A percentile compares a stretch with the other conserved stretches of the same genome.
These are phyloP conservation scores for Corythornis cristatus DNA, from an alignment of 2,113 vertebrate species.

Conservation along the genomic window DNA sequence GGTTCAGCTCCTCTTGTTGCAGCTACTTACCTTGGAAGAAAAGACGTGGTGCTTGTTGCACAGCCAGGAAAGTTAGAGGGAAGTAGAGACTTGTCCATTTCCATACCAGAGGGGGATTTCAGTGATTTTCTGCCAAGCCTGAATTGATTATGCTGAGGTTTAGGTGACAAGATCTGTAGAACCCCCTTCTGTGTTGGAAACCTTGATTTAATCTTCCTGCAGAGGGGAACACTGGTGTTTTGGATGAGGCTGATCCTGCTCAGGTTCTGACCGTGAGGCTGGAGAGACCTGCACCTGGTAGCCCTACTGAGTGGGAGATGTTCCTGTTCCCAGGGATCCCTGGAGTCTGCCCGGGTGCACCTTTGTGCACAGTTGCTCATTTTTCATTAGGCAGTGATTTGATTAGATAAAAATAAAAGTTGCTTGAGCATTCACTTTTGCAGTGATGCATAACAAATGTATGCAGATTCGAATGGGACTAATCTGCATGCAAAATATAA, in stretches of 20 bases:
- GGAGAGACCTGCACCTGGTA: neutral
- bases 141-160: neutral
- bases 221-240: neutral
- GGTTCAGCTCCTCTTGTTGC: neutral
- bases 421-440: slow-evolving; percentile 80
- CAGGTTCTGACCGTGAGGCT: neutral
- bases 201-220: neutral
- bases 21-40: neutral
- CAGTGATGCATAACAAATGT: slow-evolving; percentile 77
- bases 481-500: slow-evolving; percentile 78
- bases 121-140: neutral
- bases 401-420: slow-evolving; percentile 86
- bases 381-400: slow-evolving; percentile 79
- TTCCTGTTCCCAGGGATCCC: neutral
- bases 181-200: neutral
- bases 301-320: neutral
- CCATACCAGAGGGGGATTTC: neutral
- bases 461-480: slow-evolving; percentile 76
- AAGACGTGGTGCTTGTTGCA: neutral
- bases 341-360: slow-evolving; percentile 11
- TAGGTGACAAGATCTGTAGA: neutral
- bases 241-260: neutral
- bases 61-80: neutral
- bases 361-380: slow-evolving; percentile 68
- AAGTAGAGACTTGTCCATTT: neutral